Evolutionary conservation across 2,113 vertebrate genomes (phyloP), one percentile per base, ranked within the genome.

Genomic region (Beaufortia kweichowensis): DNA sequence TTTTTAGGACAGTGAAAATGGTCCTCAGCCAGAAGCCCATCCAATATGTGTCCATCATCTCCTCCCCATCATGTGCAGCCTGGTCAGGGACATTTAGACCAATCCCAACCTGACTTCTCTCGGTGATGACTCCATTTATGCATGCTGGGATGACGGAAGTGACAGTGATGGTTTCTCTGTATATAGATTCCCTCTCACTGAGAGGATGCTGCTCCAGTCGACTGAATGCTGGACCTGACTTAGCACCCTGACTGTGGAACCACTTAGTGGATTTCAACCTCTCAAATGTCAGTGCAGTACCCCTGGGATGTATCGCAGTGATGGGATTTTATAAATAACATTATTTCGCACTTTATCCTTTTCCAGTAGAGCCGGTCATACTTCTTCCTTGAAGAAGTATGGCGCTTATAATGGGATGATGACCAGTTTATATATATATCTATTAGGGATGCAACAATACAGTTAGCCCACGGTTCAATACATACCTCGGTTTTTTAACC

Each of bases 201-300:
- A 29, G 77, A 53, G 19, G 28, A 21, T 3, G 29, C 35, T 55
- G 31, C 10, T 41, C 12, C 29, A 26, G 68, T 57, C 41, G 33
- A 31, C 21, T 55, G 33, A 72, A 57, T 43, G 33, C 43, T 57
- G 67, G 46, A 43, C 66, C 72, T 50, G 31, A 71, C 68, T 57
- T 72, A 29, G 68, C 77, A 60, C 33, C 60, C 67, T 59, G 33
- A 63, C 48, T 7, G 9, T 72, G 68, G 35, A 60, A 69, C 65
- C 77, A 72, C 68, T 71, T 69, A 77, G 55, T 48, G 64, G n/a
- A 79, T 39, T 78, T 79, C 31, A 57, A 33, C 33, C 28, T 72
- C 68, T 57, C 59, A 79, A 65, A 79, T 79, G 77, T 72, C 77
- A 79, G 60, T 1, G 23, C 48, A 2, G 33, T 57, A 31, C 67